These are phyloP conservation scores for Epinotia nisella DNA, from an alignment of 2,888 invertebrate species.

Conservation along the genomic window DNA sequence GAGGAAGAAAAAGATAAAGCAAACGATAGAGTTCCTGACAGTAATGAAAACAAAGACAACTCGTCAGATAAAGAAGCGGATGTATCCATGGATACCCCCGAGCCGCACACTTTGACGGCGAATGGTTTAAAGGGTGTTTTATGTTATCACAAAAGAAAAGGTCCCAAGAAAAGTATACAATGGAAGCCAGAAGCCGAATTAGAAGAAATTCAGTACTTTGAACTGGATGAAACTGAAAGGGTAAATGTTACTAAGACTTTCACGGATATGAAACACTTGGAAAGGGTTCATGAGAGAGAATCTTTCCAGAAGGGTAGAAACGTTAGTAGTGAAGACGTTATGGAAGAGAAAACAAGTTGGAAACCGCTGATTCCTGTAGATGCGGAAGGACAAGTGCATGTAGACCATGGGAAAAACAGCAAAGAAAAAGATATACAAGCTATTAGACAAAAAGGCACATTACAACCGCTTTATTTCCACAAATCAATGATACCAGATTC, in stretches of 20 bases:
- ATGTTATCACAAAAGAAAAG: conserved; percentile 89
- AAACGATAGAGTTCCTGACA: conserved; percentile 61
- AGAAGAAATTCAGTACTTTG: conserved; percentile 94
- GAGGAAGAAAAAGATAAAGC: conserved; percentile 85
- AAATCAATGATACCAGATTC: conserved; percentile 94
- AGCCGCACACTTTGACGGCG: conserved; percentile 75
- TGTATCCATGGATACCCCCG: conserved; percentile 69
- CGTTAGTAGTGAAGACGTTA: conserved; percentile 89
- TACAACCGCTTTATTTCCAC: conserved; percentile 93
- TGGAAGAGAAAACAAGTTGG: conserved; percentile 94
- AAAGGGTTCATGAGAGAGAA: conserved; percentile 93
- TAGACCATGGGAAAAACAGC: conserved; percentile 90
- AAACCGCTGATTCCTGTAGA: conserved; percentile 88
- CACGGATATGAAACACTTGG: conserved; percentile 95
- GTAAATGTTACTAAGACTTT: conserved; percentile 97
- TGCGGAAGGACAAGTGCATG: conserved; percentile 86
- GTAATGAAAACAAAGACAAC: conserved; percentile 58
- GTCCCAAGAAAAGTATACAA: conserved; percentile 91
- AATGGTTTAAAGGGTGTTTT: conserved; percentile 90
- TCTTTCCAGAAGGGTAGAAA: conserved; percentile 92
- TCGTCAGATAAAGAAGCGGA: conserved; percentile 60
- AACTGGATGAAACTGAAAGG: conserved; percentile 97
- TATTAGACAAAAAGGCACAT: conserved; percentile 92
- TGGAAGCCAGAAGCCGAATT: conserved; percentile 93
- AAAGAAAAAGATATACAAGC: conserved; percentile 94